Conservation (phyloP, 2,797 vertebrate genomes). For the Molossus alvarezi region DNA sequence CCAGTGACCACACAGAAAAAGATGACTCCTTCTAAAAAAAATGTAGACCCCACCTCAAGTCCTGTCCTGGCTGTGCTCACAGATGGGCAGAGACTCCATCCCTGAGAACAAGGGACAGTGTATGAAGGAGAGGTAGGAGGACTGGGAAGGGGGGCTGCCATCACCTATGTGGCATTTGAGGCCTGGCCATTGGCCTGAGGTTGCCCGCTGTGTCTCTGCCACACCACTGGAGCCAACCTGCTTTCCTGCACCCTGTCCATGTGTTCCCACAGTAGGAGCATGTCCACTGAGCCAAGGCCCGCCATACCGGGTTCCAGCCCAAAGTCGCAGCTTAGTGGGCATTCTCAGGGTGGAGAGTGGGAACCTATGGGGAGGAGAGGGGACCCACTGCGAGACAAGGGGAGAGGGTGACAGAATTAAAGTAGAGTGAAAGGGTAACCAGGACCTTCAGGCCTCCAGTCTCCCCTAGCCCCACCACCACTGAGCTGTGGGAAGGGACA, state of each 20-base stretch:
- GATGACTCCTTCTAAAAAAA: background rate
- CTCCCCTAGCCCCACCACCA: background rate
- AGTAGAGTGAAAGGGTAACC: background rate
- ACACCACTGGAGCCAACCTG: background rate
- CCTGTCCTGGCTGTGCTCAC: too few species aligned
- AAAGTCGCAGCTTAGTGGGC: background rate
- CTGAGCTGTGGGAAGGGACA: background rate
- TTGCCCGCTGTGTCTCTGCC: background rate
- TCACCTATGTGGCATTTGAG: background rate
- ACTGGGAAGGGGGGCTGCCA: background rate
- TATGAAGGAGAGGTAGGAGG: rapidly evolving
- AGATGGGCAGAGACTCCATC: background rate
- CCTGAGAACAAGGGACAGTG: background rate
- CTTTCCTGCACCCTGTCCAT: background rate
- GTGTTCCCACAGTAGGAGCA: background rate
- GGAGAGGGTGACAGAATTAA: rapidly evolving
- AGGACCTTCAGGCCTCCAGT: background rate
- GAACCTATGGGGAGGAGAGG: too few species aligned
- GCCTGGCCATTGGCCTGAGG: background rate
- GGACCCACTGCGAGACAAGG: rapidly evolving
- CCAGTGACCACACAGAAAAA: background rate
- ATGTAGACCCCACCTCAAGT: background rate
- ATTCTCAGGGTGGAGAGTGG: background rate
- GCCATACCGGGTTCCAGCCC: background rate
- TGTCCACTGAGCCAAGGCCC: background rate